Conservation (phyloP, 1,140 invertebrate species). For the Drosophila pandora region DNA sequence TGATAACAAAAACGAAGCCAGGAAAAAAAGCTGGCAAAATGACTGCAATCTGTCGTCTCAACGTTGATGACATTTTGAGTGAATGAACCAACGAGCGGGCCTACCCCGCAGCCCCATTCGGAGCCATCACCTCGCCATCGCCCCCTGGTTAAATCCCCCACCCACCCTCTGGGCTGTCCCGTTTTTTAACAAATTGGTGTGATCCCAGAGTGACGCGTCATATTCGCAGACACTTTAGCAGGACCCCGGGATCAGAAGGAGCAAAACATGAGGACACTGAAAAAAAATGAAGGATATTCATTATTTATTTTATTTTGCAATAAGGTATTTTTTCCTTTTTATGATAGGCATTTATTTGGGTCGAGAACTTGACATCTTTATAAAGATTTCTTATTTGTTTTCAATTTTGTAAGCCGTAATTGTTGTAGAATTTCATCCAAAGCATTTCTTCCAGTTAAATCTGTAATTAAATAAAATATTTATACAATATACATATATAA, state of each 20-base stretch:
- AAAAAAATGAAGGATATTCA: neutral
- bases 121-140: conserved; percentile 3
- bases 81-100: conserved; percentile 71
- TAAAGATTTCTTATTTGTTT: no score
- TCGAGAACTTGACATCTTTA: no score
- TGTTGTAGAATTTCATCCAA: no score
- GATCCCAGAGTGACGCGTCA: conserved; percentile 79
- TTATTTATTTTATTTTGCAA: neutral
- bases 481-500: neutral
- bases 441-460: no score
- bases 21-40: conserved; percentile 68
- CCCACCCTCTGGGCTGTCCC: conserved; percentile 14
- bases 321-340: no score
- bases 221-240: conserved; percentile 80
- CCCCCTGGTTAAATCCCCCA: neutral
- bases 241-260: conserved; percentile 50
- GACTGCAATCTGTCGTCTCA: conserved; percentile 81
- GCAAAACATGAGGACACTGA: conserved; percentile 16
- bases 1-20: conserved; percentile 57
- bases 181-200: conserved; percentile 81
- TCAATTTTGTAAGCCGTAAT: no score
- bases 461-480: neutral
- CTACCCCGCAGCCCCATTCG: conserved; percentile 38
- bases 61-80: conserved; percentile 81
- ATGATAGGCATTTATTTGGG: no score